phyloP scores from a whole-genome alignment of 2,888 invertebrate species.

The Leptogaster cylindrica region DNA sequence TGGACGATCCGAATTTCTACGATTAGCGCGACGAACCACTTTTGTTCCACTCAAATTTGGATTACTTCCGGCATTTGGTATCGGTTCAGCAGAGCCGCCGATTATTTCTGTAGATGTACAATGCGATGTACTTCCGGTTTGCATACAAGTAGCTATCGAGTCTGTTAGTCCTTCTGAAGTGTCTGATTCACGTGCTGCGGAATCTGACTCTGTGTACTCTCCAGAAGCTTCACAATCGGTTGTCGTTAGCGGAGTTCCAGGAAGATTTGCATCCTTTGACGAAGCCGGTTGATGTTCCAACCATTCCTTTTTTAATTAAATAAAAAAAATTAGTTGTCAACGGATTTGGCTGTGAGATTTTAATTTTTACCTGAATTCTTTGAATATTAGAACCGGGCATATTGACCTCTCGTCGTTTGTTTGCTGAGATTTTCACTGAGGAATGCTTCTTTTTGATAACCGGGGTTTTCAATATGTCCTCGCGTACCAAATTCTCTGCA shows the following conservation, averaged over 20 bases:
- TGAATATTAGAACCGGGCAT: conserved; percentile 60
- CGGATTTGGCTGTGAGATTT: background rate
- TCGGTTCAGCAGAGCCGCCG: conserved; percentile 69
- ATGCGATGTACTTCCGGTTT: conserved; percentile 61
- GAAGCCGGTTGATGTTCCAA: conserved; percentile 59
- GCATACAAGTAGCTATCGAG: conserved; percentile 73
- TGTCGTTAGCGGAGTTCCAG: conserved; percentile 52
- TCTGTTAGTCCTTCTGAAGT: conserved; percentile 80
- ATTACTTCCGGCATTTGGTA: conserved; percentile 52
- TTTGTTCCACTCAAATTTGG: conserved; percentile 62
- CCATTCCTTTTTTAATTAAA: conserved; percentile 61
- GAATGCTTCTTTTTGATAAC: conserved; percentile 58
- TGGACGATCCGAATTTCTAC: conserved; percentile 68
- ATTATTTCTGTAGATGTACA: conserved; percentile 64
- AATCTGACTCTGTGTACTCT: conserved; percentile 73
- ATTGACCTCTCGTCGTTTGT: conserved; percentile 57
- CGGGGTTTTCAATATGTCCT: conserved; percentile 60
- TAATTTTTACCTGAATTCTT: conserved; percentile 60
- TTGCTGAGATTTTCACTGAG: conserved; percentile 54
- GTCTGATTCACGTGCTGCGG: conserved; percentile 70
- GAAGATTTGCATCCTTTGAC: conserved; percentile 43
- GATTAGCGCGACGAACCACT: conserved; percentile 65
- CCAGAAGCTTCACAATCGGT: conserved; percentile 83
- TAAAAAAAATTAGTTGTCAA: conserved; percentile 19
- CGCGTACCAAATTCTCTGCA: conserved; percentile 79